Evolutionary conservation across 2,113 vertebrate species (phyloP).

Genomic region (Rhynchomys soricoides): DNA sequence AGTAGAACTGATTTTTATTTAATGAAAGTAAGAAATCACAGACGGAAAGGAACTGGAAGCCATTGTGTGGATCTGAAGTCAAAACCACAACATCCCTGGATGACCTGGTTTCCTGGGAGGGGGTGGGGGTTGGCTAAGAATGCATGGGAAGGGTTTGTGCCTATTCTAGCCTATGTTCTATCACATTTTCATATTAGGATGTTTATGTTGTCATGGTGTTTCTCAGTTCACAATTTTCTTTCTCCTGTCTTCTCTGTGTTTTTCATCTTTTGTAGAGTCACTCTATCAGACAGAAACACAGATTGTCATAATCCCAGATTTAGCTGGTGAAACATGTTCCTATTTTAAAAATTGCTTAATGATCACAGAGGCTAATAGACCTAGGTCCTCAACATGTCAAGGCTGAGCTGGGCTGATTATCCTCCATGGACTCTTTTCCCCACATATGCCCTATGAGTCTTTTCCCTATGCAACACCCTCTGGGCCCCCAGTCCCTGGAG

Average conservation of each 20-base stretch:
- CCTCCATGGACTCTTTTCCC: neutral
- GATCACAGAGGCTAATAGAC: neutral
- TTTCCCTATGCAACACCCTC: neutral
- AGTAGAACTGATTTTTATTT: neutral
- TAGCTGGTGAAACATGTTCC: neutral
- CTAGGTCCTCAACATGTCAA: neutral
- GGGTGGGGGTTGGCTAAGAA: no score
- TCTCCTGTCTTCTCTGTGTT: neutral
- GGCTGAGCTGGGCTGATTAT: neutral
- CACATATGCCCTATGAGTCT: neutral
- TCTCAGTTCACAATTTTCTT: neutral
- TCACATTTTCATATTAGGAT: neutral
- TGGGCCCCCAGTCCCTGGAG: neutral
- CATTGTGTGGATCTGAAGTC: neutral
- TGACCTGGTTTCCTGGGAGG: neutral
- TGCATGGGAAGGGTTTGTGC: neutral
- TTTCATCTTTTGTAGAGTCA: neutral
- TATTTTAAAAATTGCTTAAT: slow-evolving; percentile 18
- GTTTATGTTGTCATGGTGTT: neutral
- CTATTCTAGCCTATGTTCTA: neutral
- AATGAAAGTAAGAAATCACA: slow-evolving; percentile 28
- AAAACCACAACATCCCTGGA: neutral
- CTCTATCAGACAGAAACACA: neutral
- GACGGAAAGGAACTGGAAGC: neutral
- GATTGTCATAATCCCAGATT: neutral